A percentile compares a stretch with the other conserved stretches of the same genome.
Conservation (phyloP, 1,140 invertebrate species). For the Araneus ventricosus region DNA sequence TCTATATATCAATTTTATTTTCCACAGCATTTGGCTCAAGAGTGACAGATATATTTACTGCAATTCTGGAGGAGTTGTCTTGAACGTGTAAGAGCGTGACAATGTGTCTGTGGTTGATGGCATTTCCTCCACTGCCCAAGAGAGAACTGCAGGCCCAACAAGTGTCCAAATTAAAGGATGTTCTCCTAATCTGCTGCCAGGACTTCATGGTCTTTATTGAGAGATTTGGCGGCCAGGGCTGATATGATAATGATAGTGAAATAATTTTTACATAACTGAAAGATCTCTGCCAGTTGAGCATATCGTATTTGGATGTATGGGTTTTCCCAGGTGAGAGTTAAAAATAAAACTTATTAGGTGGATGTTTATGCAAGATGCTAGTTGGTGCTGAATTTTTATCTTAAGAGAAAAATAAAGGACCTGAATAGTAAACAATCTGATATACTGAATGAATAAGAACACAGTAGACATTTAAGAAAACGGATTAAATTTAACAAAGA, state of each 20-base stretch:
- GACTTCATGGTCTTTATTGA: slow-evolving; percentile 80
- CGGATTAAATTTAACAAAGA: no score
- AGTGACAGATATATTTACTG: slow-evolving; percentile 81
- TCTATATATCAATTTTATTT: background rate
- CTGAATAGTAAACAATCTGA: no score
- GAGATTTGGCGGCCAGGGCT: slow-evolving; percentile 76
- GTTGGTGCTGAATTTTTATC: no score
- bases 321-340: no score
- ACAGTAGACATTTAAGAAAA: no score
- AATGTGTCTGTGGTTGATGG: slow-evolving; percentile 76
- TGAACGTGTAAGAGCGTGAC: slow-evolving; percentile 78
- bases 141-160: slow-evolving; percentile 74
- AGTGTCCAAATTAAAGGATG: slow-evolving; percentile 80
- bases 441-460: no score
- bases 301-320: no score
- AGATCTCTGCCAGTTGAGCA: background rate
- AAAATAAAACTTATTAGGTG: no score
- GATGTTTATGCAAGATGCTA: no score
- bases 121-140: slow-evolving; percentile 70
- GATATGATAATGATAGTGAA: slow-evolving; percentile 60
- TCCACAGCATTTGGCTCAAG: slow-evolving; percentile 79
- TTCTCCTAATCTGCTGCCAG: slow-evolving; percentile 80
- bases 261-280: background rate
- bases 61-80: slow-evolving; percentile 80
- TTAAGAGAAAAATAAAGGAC: no score